Evolutionary conservation across 1,140 invertebrate genomes (phyloP).

Genomic region (Trissolcus basalis): DNA sequence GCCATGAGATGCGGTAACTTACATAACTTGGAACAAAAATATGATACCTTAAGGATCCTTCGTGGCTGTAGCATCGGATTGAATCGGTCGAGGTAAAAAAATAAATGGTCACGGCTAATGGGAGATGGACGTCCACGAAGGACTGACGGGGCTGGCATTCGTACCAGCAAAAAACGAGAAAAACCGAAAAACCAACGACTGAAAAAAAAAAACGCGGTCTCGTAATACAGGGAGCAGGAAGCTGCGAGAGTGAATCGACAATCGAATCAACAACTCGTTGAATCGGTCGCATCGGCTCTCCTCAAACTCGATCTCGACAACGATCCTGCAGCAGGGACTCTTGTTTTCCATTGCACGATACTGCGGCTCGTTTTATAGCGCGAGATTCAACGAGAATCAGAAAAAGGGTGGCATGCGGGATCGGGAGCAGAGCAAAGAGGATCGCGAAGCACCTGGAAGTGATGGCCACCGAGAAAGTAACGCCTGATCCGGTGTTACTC

Average conservation of each 20-base stretch:
- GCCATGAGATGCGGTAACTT: constrained; percentile 36
- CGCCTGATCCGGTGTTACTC: constrained; percentile 26
- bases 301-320: constrained; percentile 60
- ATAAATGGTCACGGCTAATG: constrained; percentile 44
- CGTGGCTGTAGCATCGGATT: constrained; percentile 20
- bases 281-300: constrained; percentile 60
- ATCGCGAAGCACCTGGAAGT: constrained; percentile 51
- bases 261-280: constrained; percentile 64
- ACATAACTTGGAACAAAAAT: constrained; percentile 46
- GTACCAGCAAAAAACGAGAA: constrained; percentile 22
- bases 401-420: constrained; percentile 9
- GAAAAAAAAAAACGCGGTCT: constrained; percentile 49
- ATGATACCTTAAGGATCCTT: constrained; percentile 36
- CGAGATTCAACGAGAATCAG: constrained; percentile 35
- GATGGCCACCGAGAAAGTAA: constrained; percentile 58
- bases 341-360: constrained; percentile 51
- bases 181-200: no score
- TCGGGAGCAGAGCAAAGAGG: constrained; percentile 4
- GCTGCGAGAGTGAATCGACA: constrained; percentile 62
- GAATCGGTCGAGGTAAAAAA: constrained; percentile 12
- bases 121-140: constrained; percentile 8
- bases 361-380: constrained; percentile 45
- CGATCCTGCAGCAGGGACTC: constrained; percentile 51
- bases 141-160: constrained; percentile 19
- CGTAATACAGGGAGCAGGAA: constrained; percentile 66